phyloP scores from a whole-genome alignment of 2,888 invertebrate genomes.

The Plebejus melissa region DNA sequence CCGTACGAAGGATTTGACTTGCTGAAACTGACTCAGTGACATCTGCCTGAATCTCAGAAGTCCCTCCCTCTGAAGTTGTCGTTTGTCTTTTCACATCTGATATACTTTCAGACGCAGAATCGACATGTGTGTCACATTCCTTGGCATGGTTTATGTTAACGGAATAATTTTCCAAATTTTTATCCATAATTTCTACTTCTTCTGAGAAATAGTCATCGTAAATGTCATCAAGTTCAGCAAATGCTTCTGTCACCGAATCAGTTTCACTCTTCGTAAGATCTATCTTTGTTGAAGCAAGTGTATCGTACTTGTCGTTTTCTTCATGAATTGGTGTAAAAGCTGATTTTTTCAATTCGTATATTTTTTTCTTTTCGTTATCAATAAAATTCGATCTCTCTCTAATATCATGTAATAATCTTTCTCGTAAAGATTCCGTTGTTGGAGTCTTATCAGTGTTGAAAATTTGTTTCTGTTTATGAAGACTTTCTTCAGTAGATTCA shows the following conservation, averaged over 20 bases:
- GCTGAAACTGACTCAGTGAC: conserved; percentile 75
- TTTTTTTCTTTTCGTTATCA: conserved; percentile 41
- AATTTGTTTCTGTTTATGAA: conserved; percentile 48
- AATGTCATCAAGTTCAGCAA: conserved; percentile 68
- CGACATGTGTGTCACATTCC: conserved; percentile 56
- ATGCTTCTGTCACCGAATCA: conserved; percentile 66
- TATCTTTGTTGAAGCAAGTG: conserved; percentile 47
- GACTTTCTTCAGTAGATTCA: conserved; percentile 33
- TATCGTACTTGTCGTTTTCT: conserved; percentile 62
- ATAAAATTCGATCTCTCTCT: conserved; percentile 47
- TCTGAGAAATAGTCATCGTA: conserved; percentile 61
- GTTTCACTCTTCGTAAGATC: conserved; percentile 45
- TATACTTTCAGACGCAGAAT: conserved; percentile 69
- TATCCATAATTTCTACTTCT: conserved; percentile 47
- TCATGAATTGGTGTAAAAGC: conserved; percentile 68
- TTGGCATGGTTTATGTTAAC: conserved; percentile 43
- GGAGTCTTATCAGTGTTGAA: conserved; percentile 46
- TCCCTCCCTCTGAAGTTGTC: conserved; percentile 61
- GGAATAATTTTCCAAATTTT: conserved; percentile 42
- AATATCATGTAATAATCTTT: conserved; percentile 63
- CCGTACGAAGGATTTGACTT: conserved; percentile 67
- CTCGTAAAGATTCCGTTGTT: conserved; percentile 69
- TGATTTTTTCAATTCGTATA: conserved; percentile 55
- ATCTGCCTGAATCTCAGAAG: conserved; percentile 77
- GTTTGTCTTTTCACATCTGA: conserved; percentile 76